Evolutionary conservation across 2,797 vertebrate species (phyloP).

Genomic region (Glyptemys insculpta): DNA sequence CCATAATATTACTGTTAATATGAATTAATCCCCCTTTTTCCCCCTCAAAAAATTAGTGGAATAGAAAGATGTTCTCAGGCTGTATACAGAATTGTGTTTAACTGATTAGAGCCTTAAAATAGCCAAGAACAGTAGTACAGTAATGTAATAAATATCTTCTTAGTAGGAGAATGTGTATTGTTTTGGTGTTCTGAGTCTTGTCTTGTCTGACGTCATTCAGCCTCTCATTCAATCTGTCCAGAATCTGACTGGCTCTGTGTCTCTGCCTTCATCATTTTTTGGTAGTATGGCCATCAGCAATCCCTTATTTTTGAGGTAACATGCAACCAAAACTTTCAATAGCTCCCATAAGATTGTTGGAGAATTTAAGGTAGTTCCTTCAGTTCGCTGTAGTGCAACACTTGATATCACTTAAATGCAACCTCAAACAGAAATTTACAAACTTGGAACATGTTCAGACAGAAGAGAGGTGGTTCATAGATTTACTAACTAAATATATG

Average conservation of each 20-base stretch:
- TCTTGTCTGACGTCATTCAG: background rate
- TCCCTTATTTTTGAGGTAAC: constrained; percentile 41
- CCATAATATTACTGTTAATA: background rate
- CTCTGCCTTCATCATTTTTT: constrained; percentile 34
- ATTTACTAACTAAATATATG: background rate
- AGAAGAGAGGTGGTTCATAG: background rate
- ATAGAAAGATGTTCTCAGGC: background rate
- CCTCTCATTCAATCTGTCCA: constrained; percentile 6
- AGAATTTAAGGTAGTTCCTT: background rate
- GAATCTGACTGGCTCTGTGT: background rate
- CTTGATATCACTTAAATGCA: background rate
- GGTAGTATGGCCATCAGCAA: background rate
- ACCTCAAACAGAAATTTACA: background rate
- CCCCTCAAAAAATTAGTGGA: background rate
- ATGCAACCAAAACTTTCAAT: background rate
- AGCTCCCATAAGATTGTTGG: constrained; percentile 40
- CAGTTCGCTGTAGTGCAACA: background rate
- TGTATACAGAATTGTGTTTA: background rate
- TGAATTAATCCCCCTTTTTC: background rate
- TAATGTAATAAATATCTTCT: background rate
- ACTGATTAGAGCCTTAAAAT: background rate
- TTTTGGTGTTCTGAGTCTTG: background rate
- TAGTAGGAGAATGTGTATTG: background rate
- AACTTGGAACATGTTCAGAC: background rate
- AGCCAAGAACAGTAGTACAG: background rate